phyloP scores from a whole-genome alignment of 2,797 vertebrate genomes.

The Rhinoraja longicauda region DNA sequence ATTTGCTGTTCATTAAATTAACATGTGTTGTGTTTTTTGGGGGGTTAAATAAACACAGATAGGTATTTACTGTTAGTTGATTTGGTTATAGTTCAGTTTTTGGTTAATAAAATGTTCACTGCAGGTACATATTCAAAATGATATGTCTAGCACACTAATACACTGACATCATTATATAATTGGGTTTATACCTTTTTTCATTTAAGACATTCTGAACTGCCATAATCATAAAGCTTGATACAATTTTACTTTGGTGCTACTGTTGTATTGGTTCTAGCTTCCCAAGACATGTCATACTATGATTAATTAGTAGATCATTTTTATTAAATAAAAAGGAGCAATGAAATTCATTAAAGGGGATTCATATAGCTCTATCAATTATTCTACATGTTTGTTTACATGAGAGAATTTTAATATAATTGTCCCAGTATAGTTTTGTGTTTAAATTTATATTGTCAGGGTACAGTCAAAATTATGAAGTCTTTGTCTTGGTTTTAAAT shows the following conservation, averaged over 20 bases:
- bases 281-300: background rate
- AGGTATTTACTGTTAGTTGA: background rate
- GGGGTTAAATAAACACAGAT: background rate
- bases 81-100: background rate
- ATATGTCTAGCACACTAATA: background rate
- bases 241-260: background rate
- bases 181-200: background rate
- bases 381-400: background rate
- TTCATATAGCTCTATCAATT: background rate
- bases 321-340: background rate
- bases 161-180: background rate
- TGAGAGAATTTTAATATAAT: too few species aligned
- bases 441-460: background rate
- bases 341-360: background rate
- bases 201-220: background rate
- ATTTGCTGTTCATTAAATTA: slow-evolving; percentile 35
- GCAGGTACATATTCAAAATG: background rate
- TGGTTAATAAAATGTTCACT: background rate
- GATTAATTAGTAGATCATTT: background rate
- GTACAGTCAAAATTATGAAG: background rate
- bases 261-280: background rate
- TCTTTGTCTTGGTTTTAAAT: background rate
- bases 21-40: too few species aligned
- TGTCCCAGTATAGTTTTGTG: background rate
- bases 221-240: background rate